These are phyloP conservation scores for Cephus pulcher DNA, from an alignment of 2,888 invertebrate species.

Conservation along the genomic window DNA sequence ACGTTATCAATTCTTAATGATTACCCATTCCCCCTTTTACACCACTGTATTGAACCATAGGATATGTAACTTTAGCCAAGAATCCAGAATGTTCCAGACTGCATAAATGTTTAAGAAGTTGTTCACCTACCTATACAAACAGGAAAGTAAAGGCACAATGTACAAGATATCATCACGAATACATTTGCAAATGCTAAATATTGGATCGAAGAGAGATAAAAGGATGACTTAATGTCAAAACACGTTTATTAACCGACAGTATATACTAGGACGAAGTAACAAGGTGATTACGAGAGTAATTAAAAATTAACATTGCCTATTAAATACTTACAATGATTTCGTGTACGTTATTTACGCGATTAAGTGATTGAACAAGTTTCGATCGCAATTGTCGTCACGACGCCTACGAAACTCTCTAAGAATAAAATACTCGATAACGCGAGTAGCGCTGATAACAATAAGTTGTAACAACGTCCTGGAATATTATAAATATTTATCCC, in stretches of 20 bases:
- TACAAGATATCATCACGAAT: background rate
- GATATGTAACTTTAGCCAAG: background rate
- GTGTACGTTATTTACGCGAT: background rate
- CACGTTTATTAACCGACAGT: slow-evolving; percentile 24
- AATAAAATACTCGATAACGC: background rate
- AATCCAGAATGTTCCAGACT: background rate
- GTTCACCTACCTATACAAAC: background rate
- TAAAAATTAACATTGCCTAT: slow-evolving; percentile 1
- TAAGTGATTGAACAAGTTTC: background rate
- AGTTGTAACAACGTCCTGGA: background rate
- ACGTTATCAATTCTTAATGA: background rate
- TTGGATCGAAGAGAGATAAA: background rate
- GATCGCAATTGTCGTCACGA: background rate
- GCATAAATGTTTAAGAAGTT: background rate
- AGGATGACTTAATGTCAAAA: background rate
- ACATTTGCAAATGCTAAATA: background rate
- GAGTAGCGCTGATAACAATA: background rate
- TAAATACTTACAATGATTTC: background rate
- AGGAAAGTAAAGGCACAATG: background rate
- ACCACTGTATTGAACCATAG: background rate
- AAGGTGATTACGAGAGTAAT: background rate
- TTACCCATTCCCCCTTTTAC: background rate
- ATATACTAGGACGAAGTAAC: slow-evolving; percentile 5
- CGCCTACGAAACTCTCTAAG: background rate
- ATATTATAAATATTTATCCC: background rate